Percentiles rank a stretch among this genome's conserved stretches.
Evolutionary conservation across 1,140 invertebrate genomes (phyloP).

Genomic region (Calliopsis andreniformis): DNA sequence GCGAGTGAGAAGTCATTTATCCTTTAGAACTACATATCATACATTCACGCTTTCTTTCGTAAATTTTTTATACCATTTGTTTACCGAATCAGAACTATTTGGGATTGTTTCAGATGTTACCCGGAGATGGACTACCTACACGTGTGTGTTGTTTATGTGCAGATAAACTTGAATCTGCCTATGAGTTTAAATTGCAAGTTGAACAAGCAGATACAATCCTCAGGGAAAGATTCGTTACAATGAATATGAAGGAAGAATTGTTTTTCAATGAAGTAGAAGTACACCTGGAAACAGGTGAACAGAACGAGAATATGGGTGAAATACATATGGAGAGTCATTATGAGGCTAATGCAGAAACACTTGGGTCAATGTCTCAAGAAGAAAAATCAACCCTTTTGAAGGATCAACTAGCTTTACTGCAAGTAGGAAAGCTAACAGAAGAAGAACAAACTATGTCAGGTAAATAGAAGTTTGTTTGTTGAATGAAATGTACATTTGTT

Average conservation of each 20-base stretch:
- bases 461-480: slow-evolving; percentile 2
- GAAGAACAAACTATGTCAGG: slow-evolving; percentile 48
- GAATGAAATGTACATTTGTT: background rate
- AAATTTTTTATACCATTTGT: background rate
- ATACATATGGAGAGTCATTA: slow-evolving; percentile 65
- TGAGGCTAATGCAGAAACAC: slow-evolving; percentile 51
- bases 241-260: slow-evolving; percentile 76
- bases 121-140: slow-evolving; percentile 85
- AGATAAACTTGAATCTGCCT: slow-evolving; percentile 84
- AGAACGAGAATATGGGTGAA: slow-evolving; percentile 54
- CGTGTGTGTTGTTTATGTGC: slow-evolving; percentile 84
- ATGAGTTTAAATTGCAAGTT: slow-evolving; percentile 85
- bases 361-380: slow-evolving; percentile 46
- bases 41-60: too few relatives aligned
- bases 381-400: slow-evolving; percentile 69
- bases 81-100: too few relatives aligned
- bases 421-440: slow-evolving; percentile 71
- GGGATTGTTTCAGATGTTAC: slow-evolving; percentile 77
- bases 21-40: background rate
- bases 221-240: slow-evolving; percentile 80
- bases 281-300: slow-evolving; percentile 68
- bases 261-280: slow-evolving; percentile 79
- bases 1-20: background rate
- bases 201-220: slow-evolving; percentile 84
- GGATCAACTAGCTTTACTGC: slow-evolving; percentile 73